phyloP scores from a whole-genome alignment of 1,140 invertebrate genomes.

The Hypothenemus hampei region DNA sequence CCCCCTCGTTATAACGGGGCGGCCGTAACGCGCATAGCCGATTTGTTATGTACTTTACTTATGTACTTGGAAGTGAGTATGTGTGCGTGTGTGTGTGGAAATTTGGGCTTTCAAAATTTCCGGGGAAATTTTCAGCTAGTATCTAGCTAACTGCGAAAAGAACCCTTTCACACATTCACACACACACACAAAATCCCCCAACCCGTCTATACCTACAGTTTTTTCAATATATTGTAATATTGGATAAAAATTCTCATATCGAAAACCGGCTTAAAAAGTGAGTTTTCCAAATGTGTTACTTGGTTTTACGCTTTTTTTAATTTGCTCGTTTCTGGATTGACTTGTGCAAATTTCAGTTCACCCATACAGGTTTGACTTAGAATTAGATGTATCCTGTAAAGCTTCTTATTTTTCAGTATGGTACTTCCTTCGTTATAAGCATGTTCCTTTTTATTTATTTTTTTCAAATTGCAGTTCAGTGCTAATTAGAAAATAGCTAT shows the following conservation, averaged over 20 bases:
- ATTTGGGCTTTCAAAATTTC: constrained; percentile 33
- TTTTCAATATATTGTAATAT: constrained; percentile 21
- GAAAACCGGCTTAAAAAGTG: constrained; percentile 33
- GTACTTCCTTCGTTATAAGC: too few relatives aligned
- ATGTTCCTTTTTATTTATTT: too few relatives aligned
- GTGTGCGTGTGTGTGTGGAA: too few relatives aligned
- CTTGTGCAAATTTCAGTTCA: too few relatives aligned
- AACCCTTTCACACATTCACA: constrained; percentile 45
- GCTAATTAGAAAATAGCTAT: too few relatives aligned
- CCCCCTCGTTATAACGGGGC: constrained; percentile 7
- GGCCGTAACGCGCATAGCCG: constrained; percentile 23
- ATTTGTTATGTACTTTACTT: constrained; percentile 30
- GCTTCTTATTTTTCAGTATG: too few relatives aligned
- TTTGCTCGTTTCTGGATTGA: background rate
- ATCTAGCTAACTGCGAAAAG: constrained; percentile 46
- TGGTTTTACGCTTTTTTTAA: background rate
- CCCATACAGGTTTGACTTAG: too few relatives aligned
- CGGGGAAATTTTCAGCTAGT: constrained; percentile 45
- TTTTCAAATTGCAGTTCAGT: too few relatives aligned
- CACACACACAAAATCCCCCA: constrained; percentile 40
- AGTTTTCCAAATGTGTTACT: constrained; percentile 16
- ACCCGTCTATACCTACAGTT: constrained; percentile 47
- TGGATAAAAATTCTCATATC: constrained; percentile 14
- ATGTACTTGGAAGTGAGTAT: constrained; percentile 37
- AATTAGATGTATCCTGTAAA: too few relatives aligned